Percentiles rank a stretch among this genome's conserved stretches.
Conservation (phyloP, 2,113 vertebrate species). For the Chaenogobius annularis region DNA sequence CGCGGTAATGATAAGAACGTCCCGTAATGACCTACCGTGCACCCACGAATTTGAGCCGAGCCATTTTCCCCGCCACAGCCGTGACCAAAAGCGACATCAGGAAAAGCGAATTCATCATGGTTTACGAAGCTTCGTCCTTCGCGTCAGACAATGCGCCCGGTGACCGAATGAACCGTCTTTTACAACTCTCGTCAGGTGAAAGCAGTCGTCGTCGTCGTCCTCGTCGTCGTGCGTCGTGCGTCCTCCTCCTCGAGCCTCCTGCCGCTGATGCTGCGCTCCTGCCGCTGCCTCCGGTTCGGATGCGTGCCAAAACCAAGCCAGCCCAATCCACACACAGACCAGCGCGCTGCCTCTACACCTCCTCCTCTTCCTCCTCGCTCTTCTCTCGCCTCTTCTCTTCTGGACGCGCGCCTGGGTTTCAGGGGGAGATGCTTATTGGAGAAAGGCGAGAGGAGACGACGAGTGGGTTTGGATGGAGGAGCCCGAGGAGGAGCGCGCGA, state of each 20-base stretch:
- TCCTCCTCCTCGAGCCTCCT: neutral
- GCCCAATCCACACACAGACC: conserved; percentile 6
- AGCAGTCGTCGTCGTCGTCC: neutral
- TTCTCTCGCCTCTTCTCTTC: neutral
- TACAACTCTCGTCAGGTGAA: neutral
- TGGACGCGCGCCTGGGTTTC: neutral
- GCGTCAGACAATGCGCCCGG: conserved; percentile 1
- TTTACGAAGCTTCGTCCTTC: neutral
- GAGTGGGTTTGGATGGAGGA: conserved; percentile 18
- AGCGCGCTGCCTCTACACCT: neutral
- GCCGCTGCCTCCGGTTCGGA: neutral
- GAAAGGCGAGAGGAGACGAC: neutral
- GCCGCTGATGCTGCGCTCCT: neutral
- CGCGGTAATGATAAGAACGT: neutral
- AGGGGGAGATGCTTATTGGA: neutral
- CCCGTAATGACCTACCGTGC: conserved; percentile 68
- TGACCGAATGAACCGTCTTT: neutral
- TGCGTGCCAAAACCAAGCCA: neutral
- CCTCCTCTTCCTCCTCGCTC: neutral
- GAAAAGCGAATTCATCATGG: conserved; percentile 70
- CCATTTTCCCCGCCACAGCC: conserved; percentile 65
- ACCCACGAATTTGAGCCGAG: conserved; percentile 80
- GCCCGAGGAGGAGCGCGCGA: conserved; percentile 11
- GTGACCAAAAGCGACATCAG: conserved; percentile 63
- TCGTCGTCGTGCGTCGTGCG: neutral